Evolutionary conservation across 1,140 invertebrate genomes (phyloP), one percentile per base, ranked within the genome.

Genomic region (Cotesia glomerata): DNA sequence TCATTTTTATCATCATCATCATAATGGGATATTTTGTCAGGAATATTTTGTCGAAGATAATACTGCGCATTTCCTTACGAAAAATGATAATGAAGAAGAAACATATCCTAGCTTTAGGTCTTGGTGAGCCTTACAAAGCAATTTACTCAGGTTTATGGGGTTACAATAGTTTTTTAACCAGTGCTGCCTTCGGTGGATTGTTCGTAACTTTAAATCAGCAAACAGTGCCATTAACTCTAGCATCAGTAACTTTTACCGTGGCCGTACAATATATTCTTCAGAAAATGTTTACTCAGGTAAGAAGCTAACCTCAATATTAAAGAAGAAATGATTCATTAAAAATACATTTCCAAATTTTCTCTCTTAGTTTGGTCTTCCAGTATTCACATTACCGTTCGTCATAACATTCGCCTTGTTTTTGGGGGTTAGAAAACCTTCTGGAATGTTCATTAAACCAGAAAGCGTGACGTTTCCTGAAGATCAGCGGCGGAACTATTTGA

Each of bases 91-190:
- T 35, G 3, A 65, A 65, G 39, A 32, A 67, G 4, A 32, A 67
- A 5, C 5, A 3, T 45, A 5, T 70, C 52, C 26, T 36, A 84
- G 85, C 77, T 61, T 51, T 85, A 9, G 74, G 75, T 11, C 73
- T 86, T 4, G 79, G 77, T 4, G 82, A 73, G 2, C 77, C 84
- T 0, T 72, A 75, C 8, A 75, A 77, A 9, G 78, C 76, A 18
- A 74, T 86, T 66, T 86, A 86, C 75, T 73, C 74, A 1, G 88
- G 88, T 4, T 16, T 85, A 1, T 88, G 86, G 86, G 88, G 87
- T 5, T 87, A 82, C 65, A 87, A 88, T 59, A 83, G 81, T 71
- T 73, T 88, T 18, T 58, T 88, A 11, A 84, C 84, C 4, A 81
- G 82, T 2, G 80, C 79, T 5, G 78, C 79, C 35, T 75, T 88